Evolutionary conservation across 2,888 invertebrate species (phyloP), one percentile per base, ranked within the genome.

Genomic region (Folsomia candida): DNA sequence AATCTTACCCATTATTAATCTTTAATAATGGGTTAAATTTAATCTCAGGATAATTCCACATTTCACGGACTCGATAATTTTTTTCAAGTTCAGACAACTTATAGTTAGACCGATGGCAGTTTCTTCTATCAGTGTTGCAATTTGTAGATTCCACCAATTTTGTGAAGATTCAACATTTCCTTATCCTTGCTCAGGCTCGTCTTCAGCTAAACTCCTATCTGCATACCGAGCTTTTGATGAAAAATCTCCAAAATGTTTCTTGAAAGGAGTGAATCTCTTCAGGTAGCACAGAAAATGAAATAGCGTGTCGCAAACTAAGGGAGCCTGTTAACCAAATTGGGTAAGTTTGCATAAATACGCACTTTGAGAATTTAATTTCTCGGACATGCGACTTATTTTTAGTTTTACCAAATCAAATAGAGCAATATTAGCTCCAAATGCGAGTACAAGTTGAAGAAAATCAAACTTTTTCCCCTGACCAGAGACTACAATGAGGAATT

Each of bases 371-470:
- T n/a, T n/a, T n/a, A n/a, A n/a, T n/a, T n/a, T n/a, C n/a, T n/a
- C n/a, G n/a, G n/a, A n/a, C n/a, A n/a, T n/a, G n/a, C n/a, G n/a
- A n/a, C n/a, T n/a, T n/a, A n/a, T n/a, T n/a, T n/a, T n/a, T n/a
- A n/a, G n/a, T 47, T 18, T 9, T 81, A 85, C 85, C 51, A 86
- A 74, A 66, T 83, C 83, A 64, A 86, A 80, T 18, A 86, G 80
- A 18, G 84, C 86, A 29, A 86, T 76, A 64, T 86, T 85, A 73
- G 85, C 84, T 63, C 86, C 86, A 66, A 86, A 78, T 72, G 85
- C 86, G 14, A 84, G 77, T 11, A 85, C 68, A 2, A 86, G 80
- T 27, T 85, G 85, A 18, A 85, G 81, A 22, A 84, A 73, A 76
- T 81, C 83, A 78, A 86, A 86, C 75, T 85, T 83, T 20, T 86